Percentiles rank a stretch among this genome's conserved stretches.
Evolutionary conservation across 2,797 vertebrate genomes (phyloP).

Genomic region (Eulemur albifrons): DNA sequence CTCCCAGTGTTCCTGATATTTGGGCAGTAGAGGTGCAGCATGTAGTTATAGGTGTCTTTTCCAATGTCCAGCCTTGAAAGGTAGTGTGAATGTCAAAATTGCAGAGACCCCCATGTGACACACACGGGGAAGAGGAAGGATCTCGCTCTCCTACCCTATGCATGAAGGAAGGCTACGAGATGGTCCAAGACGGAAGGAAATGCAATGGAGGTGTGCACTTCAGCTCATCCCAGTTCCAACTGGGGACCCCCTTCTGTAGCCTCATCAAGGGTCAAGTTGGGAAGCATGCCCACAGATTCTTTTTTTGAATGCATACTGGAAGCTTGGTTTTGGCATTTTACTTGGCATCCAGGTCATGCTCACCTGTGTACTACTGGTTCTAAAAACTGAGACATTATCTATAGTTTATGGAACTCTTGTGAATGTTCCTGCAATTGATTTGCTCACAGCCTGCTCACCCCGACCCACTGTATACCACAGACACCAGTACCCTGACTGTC

Average conservation of each 20-base stretch:
- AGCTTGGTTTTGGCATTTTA: conserved; percentile 2
- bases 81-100: background rate
- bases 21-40: background rate
- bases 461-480: background rate
- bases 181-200: background rate
- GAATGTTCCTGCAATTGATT: background rate
- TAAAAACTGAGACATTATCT: background rate
- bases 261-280: background rate
- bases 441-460: background rate
- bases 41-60: background rate
- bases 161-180: background rate
- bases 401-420: background rate
- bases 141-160: background rate
- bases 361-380: background rate
- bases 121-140: background rate
- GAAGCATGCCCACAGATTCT: background rate
- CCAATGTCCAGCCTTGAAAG: background rate
- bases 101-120: background rate
- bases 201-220: fast-evolving
- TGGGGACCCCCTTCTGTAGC: background rate
- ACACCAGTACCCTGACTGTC: background rate
- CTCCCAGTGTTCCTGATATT: background rate
- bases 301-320: background rate
- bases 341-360: background rate
- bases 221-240: no score